phyloP scores from a whole-genome alignment of 2,797 vertebrate genomes.

The Carapus acus region DNA sequence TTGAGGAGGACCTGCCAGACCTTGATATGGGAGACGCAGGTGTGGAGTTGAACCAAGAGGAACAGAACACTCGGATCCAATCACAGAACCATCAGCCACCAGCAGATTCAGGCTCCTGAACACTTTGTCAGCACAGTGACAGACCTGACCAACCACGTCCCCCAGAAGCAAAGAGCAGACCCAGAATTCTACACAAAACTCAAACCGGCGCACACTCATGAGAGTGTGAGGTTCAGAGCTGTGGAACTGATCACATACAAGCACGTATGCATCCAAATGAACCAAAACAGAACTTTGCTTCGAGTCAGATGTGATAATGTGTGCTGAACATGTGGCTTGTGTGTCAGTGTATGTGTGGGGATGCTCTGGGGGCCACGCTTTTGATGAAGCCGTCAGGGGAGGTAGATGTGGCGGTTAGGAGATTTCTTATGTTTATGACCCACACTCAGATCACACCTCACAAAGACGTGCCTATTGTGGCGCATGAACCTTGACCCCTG shows the following conservation, averaged over 20 bases:
- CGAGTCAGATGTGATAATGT: constrained; percentile 15
- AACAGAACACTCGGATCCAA: constrained; percentile 50
- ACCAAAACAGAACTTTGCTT: constrained; percentile 26
- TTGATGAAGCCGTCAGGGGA: too few species aligned
- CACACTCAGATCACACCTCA: constrained; percentile 1
- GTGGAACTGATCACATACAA: constrained; percentile 8
- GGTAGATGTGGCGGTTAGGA: too few species aligned
- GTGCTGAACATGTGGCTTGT: constrained; percentile 3
- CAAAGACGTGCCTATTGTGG: not conserved
- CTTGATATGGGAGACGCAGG: constrained; percentile 75
- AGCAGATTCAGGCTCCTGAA: constrained; percentile 49
- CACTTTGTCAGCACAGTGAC: constrained; percentile 18
- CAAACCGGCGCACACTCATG: too few species aligned
- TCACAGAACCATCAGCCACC: constrained; percentile 33
- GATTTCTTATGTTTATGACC: not conserved
- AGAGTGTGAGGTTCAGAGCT: too few species aligned
- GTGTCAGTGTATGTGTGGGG: constrained; percentile 9
- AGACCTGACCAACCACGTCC: constrained; percentile 9
- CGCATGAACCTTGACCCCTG: constrained; percentile 4
- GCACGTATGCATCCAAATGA: constrained; percentile 16
- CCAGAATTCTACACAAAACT: not conserved
- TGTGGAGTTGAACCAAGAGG: constrained; percentile 64
- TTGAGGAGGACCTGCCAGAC: constrained; percentile 73
- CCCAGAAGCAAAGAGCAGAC: constrained; percentile 7
- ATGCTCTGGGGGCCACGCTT: too few species aligned